A percentile compares a stretch with the other conserved stretches of the same genome.
Conservation (phyloP, 2,888 invertebrate genomes). For the Cheiracanthium punctorium region DNA sequence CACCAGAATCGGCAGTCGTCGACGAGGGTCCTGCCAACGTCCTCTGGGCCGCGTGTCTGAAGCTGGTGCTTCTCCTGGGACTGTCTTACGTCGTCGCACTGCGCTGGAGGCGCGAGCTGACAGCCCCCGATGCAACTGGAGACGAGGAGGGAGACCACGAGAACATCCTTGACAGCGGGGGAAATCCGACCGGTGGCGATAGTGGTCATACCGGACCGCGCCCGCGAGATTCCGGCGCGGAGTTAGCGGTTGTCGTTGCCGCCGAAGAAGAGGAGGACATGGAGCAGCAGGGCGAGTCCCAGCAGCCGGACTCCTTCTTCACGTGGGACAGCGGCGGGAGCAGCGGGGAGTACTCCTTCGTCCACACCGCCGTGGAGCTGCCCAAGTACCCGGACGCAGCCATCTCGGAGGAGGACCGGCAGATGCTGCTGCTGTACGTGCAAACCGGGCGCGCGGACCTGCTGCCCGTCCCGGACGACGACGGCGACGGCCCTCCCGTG, state of each 20-base stretch:
- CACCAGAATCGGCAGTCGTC: conserved; percentile 28
- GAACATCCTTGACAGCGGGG: neutral
- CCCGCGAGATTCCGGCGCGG: conserved; percentile 44
- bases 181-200: neutral
- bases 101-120: neutral
- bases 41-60: conserved; percentile 17
- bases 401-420: conserved; percentile 58
- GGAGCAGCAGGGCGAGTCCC: conserved; percentile 11
- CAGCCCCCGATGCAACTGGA: neutral
- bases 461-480: neutral
- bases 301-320: conserved; percentile 56
- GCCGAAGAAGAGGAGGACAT: neutral
- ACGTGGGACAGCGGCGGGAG: conserved; percentile 64
- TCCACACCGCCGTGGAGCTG: conserved; percentile 66
- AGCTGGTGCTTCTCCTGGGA: conserved; percentile 29
- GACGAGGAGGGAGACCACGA: neutral
- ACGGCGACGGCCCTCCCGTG: neutral
- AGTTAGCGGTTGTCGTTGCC: neutral
- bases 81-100: conserved; percentile 30
- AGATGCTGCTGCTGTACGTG: conserved; percentile 60
- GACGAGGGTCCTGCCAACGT: conserved; percentile 35
- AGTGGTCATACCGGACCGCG: conserved; percentile 37
- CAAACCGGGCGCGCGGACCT: conserved; percentile 54
- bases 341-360: conserved; percentile 56
- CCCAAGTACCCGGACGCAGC: conserved; percentile 50